phyloP scores from a whole-genome alignment of 2,113 vertebrate genomes.

The Rafetus swinhoei region DNA sequence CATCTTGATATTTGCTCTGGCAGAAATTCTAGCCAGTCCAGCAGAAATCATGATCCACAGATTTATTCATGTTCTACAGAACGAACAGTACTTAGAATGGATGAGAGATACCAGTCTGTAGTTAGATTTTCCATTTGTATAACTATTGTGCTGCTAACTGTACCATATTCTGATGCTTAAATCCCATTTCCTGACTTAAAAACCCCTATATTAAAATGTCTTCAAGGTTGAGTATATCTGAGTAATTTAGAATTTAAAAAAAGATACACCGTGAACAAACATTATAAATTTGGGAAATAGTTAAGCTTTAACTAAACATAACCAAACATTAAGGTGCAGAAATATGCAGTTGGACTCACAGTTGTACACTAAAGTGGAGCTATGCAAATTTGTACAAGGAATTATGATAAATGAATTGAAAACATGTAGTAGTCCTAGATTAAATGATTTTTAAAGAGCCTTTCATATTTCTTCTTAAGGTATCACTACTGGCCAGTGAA shows the following conservation, averaged over 20 bases:
- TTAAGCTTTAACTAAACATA: not conserved
- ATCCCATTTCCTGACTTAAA: not conserved
- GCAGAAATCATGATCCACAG: accelerated
- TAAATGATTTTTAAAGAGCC: not conserved
- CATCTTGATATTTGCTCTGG: not conserved
- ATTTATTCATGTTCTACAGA: not conserved
- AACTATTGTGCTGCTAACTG: not conserved
- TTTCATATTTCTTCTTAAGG: not conserved
- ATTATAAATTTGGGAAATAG: not conserved
- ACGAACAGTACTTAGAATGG: not conserved
- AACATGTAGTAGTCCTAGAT: not conserved
- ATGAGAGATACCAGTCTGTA: not conserved
- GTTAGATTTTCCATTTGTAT: not conserved
- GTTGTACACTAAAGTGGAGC: not conserved
- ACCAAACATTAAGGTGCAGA: not conserved
- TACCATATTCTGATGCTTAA: not conserved
- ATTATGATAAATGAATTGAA: not conserved
- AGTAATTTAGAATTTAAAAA: not conserved
- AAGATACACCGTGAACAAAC: not conserved
- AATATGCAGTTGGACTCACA: not conserved
- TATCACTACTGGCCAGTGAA: not conserved
- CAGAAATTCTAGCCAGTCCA: not conserved
- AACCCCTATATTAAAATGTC: not conserved
- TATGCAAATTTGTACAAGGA: not conserved
- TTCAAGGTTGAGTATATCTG: too few relatives aligned